Base-by-base conservation (phyloP, 1,140 invertebrate species). In the Leptinotarsa undecemlineata region DNA sequence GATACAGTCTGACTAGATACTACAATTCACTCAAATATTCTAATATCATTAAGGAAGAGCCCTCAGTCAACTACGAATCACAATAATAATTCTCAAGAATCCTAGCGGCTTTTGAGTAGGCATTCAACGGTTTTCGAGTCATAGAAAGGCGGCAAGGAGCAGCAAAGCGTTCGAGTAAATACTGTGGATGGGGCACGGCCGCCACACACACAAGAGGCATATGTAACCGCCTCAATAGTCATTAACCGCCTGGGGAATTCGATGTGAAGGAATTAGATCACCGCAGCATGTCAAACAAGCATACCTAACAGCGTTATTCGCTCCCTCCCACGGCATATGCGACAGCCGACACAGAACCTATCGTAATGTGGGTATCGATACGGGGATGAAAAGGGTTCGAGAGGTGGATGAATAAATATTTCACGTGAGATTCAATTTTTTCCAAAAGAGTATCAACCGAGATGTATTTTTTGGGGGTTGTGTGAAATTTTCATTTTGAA, bases 281-380 rank as follows among this genome's bases (percentile, higher is more conserved):
- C 64, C 64, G 64, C 64, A 67, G 64, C 64, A 67, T 67, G 64
- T 67, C 64, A 67, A 67, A 67, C 64, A 67, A 67, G 64, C 64
- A 23, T 67, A 67, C 64, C 20, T 67, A 67, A 67, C 64, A 42
- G 64, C 64, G 51, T 57, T 57, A 57, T 57, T 57, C 6, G 51
- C 51, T 4, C 15, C 17, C 33, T 3, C 17, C 51, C 51, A 19
- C 17, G 51, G 14, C 51, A 57, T 57, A n/a, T 19, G 51, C 51
- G 51, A 57, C 51, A 17, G 51, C 17, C 51, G 51, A 57, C 51
- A 57, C 17, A 57, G 51, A 57, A 57, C 17, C 17, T 57, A 57
- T 14, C 51, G 13, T 57, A 57, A 57, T 57, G 51, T 57, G 51
- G 51, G n/a, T 57, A 57, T 57, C n/a, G 51, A 57, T 57, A 57